Percentiles rank a stretch among this genome's conserved stretches.
phyloP scores from a whole-genome alignment of 2,113 vertebrate genomes.

The Plecotus auritus region DNA sequence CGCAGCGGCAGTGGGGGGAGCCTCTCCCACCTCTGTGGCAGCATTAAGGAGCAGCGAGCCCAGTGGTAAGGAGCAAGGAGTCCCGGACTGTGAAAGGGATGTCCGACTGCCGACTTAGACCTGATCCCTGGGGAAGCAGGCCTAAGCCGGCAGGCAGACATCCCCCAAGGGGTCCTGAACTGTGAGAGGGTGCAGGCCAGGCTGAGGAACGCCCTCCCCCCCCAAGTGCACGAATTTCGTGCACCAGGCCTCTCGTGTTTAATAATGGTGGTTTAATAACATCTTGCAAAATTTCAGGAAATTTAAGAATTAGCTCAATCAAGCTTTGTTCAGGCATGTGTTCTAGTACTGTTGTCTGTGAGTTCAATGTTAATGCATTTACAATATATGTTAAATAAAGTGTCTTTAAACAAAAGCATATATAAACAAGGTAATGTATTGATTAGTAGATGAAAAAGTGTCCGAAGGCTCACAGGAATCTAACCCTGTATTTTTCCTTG shows the following conservation, averaged over 20 bases:
- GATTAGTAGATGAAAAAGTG: not conserved
- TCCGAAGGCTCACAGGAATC: not conserved
- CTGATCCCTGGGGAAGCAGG: no score
- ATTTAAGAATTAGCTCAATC: not conserved
- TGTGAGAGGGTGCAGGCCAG: no score
- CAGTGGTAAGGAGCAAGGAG: no score
- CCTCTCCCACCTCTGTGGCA: no score
- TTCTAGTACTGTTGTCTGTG: not conserved
- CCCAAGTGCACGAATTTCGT: no score
- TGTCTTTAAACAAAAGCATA: not conserved
- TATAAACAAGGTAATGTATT: not conserved
- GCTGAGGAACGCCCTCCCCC: no score
- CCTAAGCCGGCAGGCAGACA: no score
- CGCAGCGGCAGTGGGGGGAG: rapidly evolving
- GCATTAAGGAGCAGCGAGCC: no score
- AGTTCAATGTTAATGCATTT: not conserved
- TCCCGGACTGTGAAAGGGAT: no score
- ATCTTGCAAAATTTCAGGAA: not conserved
- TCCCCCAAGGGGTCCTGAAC: no score
- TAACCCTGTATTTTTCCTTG: not conserved
- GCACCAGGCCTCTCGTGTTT: not conserved
- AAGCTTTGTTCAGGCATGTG: not conserved
- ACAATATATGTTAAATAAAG: not conserved
- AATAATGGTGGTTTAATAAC: not conserved
- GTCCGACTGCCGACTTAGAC: no score